phyloP scores from a whole-genome alignment of 2,888 invertebrate species.

The Dermolepida albohirtum region DNA sequence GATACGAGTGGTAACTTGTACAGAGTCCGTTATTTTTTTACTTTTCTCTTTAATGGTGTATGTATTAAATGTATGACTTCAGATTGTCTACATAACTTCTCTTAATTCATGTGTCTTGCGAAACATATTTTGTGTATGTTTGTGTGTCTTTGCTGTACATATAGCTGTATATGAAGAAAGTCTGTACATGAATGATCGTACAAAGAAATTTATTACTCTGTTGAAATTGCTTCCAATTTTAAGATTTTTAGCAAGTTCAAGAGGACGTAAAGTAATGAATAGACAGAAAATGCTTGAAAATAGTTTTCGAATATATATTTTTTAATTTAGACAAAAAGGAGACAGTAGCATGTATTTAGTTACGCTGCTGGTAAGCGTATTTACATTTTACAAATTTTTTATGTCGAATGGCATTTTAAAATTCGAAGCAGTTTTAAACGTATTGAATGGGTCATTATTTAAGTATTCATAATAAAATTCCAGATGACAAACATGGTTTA shows the following conservation, averaged over 20 bases:
- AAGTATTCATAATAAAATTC: neutral
- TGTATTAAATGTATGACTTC: conserved; percentile 32
- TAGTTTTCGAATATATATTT: neutral
- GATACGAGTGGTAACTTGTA: conserved; percentile 9
- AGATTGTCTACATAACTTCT: conserved; percentile 11
- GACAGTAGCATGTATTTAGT: neutral
- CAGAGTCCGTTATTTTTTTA: conserved; percentile 10
- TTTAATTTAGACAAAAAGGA: neutral
- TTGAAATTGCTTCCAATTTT: conserved; percentile 9
- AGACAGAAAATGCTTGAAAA: neutral
- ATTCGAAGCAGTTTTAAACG: conserved; percentile 5
- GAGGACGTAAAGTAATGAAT: neutral
- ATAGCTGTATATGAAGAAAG: conserved; percentile 2
- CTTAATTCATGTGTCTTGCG: conserved; percentile 25
- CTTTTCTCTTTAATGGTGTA: conserved; percentile 31
- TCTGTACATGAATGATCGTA: conserved; percentile 5
- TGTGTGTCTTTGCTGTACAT: conserved; percentile 26
- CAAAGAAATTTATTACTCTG: neutral
- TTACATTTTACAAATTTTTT: neutral
- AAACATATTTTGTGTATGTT: conserved; percentile 17
- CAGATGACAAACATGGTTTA: neutral
- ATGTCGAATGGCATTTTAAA: neutral
- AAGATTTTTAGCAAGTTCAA: no score
- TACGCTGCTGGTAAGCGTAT: conserved; percentile 27
- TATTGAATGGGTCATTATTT: conserved; percentile 9